Percentiles rank a stretch among this genome's conserved stretches.
Evolutionary conservation across 2,113 vertebrate species (phyloP).

Genomic region (Geococcyx californianus): DNA sequence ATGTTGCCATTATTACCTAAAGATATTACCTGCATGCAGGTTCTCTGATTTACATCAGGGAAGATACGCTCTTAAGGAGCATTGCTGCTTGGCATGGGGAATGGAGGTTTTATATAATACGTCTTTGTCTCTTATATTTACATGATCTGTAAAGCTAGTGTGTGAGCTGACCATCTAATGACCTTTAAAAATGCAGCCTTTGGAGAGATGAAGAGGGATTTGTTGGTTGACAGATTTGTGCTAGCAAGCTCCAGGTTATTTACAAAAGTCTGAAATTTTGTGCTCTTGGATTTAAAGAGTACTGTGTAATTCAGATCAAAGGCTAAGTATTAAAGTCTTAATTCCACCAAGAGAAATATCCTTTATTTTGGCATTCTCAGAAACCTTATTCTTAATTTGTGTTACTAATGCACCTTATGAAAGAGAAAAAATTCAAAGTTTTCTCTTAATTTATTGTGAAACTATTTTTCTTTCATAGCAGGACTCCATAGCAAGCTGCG

Average conservation of each 20-base stretch:
- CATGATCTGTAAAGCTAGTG: neutral
- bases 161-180: conserved; percentile 51
- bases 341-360: conserved; percentile 8
- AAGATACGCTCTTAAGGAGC: neutral
- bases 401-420: neutral
- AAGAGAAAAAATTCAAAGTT: neutral
- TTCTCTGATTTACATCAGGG: neutral
- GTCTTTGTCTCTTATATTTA: neutral
- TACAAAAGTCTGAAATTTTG: conserved; percentile 53
- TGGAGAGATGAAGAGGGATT: conserved; percentile 56
- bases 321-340: conserved; percentile 51
- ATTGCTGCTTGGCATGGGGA: neutral
- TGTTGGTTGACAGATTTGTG: conserved; percentile 52
- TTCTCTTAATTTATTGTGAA: neutral
- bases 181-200: conserved; percentile 57
- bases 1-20: neutral
- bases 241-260: conserved; percentile 50
- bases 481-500: neutral
- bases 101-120: neutral
- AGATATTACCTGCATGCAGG: neutral
- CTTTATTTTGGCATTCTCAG: conserved; percentile 10
- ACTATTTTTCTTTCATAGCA: neutral
- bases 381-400: neutral
- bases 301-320: conserved; percentile 56
- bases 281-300: conserved; percentile 51